Evolutionary conservation across 2,113 vertebrate genomes (phyloP).

Genomic region (Zeus faber): DNA sequence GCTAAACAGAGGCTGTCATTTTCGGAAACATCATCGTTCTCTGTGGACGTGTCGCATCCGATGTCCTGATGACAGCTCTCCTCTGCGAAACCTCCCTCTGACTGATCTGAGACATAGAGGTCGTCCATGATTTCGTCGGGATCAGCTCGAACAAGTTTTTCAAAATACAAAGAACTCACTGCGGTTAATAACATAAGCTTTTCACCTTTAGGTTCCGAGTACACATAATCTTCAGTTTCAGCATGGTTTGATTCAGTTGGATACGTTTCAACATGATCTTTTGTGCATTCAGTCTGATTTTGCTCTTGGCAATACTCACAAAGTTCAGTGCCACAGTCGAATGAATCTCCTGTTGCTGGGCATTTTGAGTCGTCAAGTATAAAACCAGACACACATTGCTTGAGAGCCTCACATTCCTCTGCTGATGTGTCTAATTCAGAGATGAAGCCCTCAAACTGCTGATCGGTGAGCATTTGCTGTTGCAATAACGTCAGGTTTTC

Average conservation of each 20-base stretch:
- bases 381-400: slow-evolving; percentile 20
- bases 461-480: slow-evolving; percentile 32
- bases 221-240: slow-evolving; percentile 14
- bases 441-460: slow-evolving; percentile 35
- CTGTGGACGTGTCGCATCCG: neutral
- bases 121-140: slow-evolving; percentile 23
- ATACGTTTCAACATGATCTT: slow-evolving; percentile 24
- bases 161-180: slow-evolving; percentile 5
- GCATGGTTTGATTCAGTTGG: slow-evolving; percentile 11
- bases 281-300: slow-evolving; percentile 13
- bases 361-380: slow-evolving; percentile 12
- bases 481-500: slow-evolving; percentile 17
- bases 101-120: slow-evolving; percentile 8
- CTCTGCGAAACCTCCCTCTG: slow-evolving; percentile 15
- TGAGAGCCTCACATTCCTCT: slow-evolving; percentile 29
- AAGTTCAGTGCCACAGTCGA: slow-evolving; percentile 20
- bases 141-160: neutral
- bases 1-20: slow-evolving; percentile 5
- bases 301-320: slow-evolving; percentile 22
- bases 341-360: slow-evolving; percentile 13
- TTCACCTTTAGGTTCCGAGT: slow-evolving; percentile 5
- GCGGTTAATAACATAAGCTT: slow-evolving; percentile 12
- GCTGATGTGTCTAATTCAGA: slow-evolving; percentile 34
- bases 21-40: slow-evolving; percentile 18
- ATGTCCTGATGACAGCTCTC: slow-evolving; percentile 11